Evolutionary conservation across 2,888 invertebrate genomes (phyloP).

Genomic region (Stratiomys singularior): DNA sequence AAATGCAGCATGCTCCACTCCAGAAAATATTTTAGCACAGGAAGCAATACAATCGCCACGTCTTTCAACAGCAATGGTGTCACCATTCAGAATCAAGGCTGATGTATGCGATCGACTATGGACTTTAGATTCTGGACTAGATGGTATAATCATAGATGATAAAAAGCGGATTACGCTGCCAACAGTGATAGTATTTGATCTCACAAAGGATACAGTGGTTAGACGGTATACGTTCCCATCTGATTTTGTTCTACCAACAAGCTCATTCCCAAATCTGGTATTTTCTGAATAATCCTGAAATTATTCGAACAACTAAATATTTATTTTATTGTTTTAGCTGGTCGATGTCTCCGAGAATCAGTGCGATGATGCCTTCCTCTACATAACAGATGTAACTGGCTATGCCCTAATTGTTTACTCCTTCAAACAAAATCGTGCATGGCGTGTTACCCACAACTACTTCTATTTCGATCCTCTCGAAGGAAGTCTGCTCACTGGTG

Average conservation of each 20-base stretch:
- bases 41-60: background rate
- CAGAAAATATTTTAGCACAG: background rate
- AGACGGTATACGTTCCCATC: conserved; percentile 76
- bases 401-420: conserved; percentile 84
- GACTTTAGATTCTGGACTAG: conserved; percentile 83
- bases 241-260: conserved; percentile 75
- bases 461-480: conserved; percentile 85
- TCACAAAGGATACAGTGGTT: conserved; percentile 78
- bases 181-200: conserved; percentile 76
- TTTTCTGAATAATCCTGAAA: conserved; percentile 60
- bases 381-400: conserved; percentile 80
- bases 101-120: conserved; percentile 84
- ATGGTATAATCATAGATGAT: conserved; percentile 75
- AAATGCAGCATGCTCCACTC: background rate
- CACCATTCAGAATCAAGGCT: conserved; percentile 77
- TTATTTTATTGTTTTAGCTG: conserved; percentile 65
- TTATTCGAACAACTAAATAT: background rate
- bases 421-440: conserved; percentile 77
- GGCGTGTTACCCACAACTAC: conserved; percentile 82
- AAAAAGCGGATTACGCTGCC: conserved; percentile 71
- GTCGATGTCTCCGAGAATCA: conserved; percentile 72
- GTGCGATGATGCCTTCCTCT: conserved; percentile 80
- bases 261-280: conserved; percentile 84
- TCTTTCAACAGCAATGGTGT: conserved; percentile 72
- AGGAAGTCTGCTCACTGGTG: conserved; percentile 80